phyloP scores from a whole-genome alignment of 2,797 vertebrate species.

The Eurystomus glaucurus region DNA sequence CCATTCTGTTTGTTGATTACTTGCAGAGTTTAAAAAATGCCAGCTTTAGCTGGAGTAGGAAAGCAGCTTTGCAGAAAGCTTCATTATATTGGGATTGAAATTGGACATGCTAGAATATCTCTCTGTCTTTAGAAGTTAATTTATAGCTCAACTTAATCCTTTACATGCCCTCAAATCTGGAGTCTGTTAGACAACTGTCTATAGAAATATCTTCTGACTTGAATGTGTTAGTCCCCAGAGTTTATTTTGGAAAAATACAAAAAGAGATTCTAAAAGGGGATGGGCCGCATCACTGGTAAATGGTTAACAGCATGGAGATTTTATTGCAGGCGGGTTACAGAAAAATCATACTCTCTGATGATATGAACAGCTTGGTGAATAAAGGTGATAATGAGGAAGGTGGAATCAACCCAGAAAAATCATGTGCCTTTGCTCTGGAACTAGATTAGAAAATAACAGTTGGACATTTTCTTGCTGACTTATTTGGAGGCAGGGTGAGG shows the following conservation, averaged over 20 bases:
- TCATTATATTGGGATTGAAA: background rate
- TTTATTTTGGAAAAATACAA: constrained; percentile 9
- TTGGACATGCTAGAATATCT: background rate
- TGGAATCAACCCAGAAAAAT: background rate
- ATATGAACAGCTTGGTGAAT: background rate
- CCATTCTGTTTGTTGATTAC: background rate
- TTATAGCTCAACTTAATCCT: constrained; percentile 33
- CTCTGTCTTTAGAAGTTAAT: constrained; percentile 35
- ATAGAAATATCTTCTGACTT: background rate
- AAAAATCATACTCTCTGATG: background rate
- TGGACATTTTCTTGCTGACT: background rate
- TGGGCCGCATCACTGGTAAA: background rate
- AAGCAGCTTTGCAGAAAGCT: constrained; percentile 28
- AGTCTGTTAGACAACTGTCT: background rate
- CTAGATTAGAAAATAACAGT: background rate
- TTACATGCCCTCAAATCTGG: constrained; percentile 15
- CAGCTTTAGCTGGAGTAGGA: background rate
- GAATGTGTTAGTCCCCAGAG: background rate
- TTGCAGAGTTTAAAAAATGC: constrained; percentile 2
- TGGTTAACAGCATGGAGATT: background rate
- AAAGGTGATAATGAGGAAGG: background rate
- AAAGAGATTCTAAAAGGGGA: background rate
- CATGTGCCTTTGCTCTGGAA: background rate
- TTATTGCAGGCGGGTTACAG: background rate
- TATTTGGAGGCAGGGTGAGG: background rate